A percentile compares a stretch with the other conserved stretches of the same genome.
These are phyloP conservation scores for Schizothorax lantsangensis DNA, from an alignment of 2,797 vertebrate genomes.

Conservation along the genomic window DNA sequence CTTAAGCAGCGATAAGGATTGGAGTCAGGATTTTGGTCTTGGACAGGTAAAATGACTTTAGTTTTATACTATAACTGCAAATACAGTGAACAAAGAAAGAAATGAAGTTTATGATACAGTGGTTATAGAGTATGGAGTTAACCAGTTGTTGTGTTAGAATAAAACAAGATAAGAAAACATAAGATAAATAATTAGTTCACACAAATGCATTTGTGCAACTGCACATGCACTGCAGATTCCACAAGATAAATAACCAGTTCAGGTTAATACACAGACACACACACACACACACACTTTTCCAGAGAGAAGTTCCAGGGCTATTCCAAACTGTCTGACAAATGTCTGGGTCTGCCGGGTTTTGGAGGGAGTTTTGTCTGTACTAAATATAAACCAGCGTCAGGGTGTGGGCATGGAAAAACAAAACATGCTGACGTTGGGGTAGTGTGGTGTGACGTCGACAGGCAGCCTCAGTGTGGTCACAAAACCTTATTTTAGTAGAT, in stretches of 20 bases:
- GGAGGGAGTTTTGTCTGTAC: constrained; percentile 67
- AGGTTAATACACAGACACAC: constrained; percentile 34
- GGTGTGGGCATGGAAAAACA: constrained; percentile 83
- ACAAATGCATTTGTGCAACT: constrained; percentile 41
- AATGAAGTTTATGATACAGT: background rate
- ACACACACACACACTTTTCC: constrained; percentile 45
- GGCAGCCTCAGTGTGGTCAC: constrained; percentile 50
- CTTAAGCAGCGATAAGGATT: constrained; percentile 30
- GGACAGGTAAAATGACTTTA: background rate
- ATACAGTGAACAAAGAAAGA: background rate
- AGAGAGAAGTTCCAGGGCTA: constrained; percentile 56
- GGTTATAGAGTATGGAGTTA: background rate
- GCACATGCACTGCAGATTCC: constrained; percentile 1
- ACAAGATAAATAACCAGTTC: constrained; percentile 30
- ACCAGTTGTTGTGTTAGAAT: background rate
- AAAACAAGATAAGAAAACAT: background rate
- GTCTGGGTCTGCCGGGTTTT: constrained; percentile 68
- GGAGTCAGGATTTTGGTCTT: background rate
- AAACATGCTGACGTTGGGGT: constrained; percentile 76
- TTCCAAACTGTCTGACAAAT: constrained; percentile 74
- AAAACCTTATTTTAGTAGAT: constrained; percentile 38
- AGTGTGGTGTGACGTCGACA: constrained; percentile 72
- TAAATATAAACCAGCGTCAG: constrained; percentile 80
- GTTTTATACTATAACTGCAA: background rate
- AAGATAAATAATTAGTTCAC: constrained; percentile 3